These are phyloP conservation scores for Serripes groenlandicus DNA, from an alignment of 2,888 invertebrate genomes.

Conservation along the genomic window DNA sequence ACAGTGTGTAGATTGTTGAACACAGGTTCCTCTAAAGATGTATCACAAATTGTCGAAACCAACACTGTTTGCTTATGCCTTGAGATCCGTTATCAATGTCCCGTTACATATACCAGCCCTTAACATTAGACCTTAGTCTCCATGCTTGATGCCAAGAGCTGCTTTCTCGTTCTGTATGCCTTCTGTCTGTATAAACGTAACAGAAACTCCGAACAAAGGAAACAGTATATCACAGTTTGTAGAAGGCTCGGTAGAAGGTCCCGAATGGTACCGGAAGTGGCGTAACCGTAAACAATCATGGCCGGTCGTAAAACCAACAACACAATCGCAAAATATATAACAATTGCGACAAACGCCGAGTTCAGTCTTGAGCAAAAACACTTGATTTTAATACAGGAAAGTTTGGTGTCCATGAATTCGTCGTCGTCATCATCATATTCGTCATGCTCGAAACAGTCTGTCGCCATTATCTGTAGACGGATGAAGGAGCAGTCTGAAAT, in stretches of 20 bases:
- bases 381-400: neutral
- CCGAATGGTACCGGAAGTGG: conserved; percentile 42
- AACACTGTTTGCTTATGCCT: too few species aligned
- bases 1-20: too few species aligned
- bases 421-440: neutral
- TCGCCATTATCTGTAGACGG: conserved; percentile 27
- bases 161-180: conserved; percentile 3
- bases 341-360: conserved; percentile 36
- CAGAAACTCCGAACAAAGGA: conserved; percentile 52
- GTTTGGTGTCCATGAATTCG: neutral
- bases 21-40: too few species aligned
- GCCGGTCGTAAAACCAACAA: conserved; percentile 48
- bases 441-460: conserved; percentile 20
- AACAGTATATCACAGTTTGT: conserved; percentile 56
- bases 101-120: too few species aligned
- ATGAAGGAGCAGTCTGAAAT: conserved; percentile 41
- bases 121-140: neutral
- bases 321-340: conserved; percentile 38
- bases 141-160: neutral
- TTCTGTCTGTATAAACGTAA: conserved; percentile 5
- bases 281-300: conserved; percentile 44
- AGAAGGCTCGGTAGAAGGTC: conserved; percentile 58
- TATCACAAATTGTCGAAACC: too few species aligned
- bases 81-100: too few species aligned
- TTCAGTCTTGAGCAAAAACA: conserved; percentile 54